Percentiles rank a stretch among this genome's conserved stretches.
These are phyloP conservation scores for Xiphydria camelus DNA, from an alignment of 2,888 invertebrate species.

Conservation along the genomic window DNA sequence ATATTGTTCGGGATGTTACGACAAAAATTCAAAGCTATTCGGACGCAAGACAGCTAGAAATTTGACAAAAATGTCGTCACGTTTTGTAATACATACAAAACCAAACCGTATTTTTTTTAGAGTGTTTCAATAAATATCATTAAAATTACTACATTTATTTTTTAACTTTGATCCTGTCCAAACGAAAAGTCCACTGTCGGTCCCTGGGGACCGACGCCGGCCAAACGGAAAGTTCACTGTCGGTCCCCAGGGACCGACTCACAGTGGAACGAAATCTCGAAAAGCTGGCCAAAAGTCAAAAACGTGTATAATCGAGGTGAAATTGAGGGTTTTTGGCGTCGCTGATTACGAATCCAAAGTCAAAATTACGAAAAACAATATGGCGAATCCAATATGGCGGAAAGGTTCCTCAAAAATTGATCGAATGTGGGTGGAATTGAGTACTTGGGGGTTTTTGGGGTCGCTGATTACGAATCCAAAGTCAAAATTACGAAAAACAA, in stretches of 20 bases:
- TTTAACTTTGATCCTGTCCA: not conserved
- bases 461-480: too few relatives aligned
- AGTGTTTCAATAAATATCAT: conserved; percentile 12
- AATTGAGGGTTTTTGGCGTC: too few relatives aligned
- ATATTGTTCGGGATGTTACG: conserved; percentile 9
- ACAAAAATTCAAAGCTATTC: conserved; percentile 2
- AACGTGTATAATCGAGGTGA: too few relatives aligned
- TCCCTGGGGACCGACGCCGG: not conserved
- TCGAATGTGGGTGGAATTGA: too few relatives aligned
- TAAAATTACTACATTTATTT: not conserved
- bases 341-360: too few relatives aligned
- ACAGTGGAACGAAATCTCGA: too few relatives aligned
- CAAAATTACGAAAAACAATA: too few relatives aligned
- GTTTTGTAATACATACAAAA: conserved; percentile 12
- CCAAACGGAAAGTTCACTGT: not conserved
- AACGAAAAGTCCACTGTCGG: not conserved
- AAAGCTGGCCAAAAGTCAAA: too few relatives aligned
- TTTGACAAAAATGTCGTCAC: conserved; percentile 13
- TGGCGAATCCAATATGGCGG: too few relatives aligned
- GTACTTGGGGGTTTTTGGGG: too few relatives aligned
- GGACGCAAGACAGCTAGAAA: conserved; percentile 10
- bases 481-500: too few relatives aligned
- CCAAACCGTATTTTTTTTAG: conserved; percentile 12
- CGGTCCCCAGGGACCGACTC: not conserved
- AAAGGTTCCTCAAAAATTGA: too few relatives aligned